Base-by-base conservation (phyloP, 2,888 invertebrate genomes). In the Drosophila prostipennis region DNA sequence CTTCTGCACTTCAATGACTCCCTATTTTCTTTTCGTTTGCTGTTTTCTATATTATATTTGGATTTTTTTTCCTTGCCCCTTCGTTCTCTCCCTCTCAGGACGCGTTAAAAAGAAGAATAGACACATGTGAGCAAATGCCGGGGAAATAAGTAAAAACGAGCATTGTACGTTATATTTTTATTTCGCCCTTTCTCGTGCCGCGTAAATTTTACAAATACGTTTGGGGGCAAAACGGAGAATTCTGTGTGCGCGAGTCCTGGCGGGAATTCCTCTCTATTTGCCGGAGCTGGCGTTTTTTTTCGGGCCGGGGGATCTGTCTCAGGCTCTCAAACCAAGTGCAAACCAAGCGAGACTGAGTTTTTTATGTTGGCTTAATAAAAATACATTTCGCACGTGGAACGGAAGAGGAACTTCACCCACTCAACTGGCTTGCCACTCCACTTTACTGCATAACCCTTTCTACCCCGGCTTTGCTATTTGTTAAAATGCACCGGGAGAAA, bases 331-430 rank as follows among this genome's bases (percentile, higher is more conserved):
- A 48, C 40, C 61, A 60, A 63, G 48, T 63, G 61, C 61, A 48
- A 67, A 55, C 55, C 68, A 56, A 67, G 51, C 37, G 52, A 58
- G 48, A 54, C 59, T 39, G 42, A 59, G 43, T 54, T 63, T 46
- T 55, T 63, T 64, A 46, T 59, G 75, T 60, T 87, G 71, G 77
- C 76, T 86, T 86, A 88, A 87, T 88, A 85, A 85, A 85, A 85
- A 86, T 86, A 85, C 88, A 86, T 83, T 80, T 80, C 80, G 79
- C 83, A 88, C 86, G 80, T 85, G 77, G 71, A 40, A 42, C 46
- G 39, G 19, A 29, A 48, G 40, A 34, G 48, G 69, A 55, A 71
- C 72, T 55, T 49, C 70, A 29, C 51, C 57, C 45, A 60, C 72
- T 60, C 59, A 60, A 60, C 61, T 48, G 61, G 48, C 48, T 48